Conservation (phyloP, 2,113 vertebrate genomes). For the Microcebus jonahi region DNA sequence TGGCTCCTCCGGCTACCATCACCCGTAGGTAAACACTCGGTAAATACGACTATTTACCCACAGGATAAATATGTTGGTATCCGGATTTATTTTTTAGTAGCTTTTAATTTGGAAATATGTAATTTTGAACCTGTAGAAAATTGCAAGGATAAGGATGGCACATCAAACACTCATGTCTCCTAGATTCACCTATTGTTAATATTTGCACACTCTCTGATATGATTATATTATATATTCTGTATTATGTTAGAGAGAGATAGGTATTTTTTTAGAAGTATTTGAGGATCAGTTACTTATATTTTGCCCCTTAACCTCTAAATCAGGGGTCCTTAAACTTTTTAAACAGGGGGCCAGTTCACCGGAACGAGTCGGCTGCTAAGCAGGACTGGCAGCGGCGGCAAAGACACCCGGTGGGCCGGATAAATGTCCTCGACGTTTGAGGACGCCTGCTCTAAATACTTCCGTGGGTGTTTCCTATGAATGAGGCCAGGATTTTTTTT, state of each 20-base stretch:
- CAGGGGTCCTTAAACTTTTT: too few species aligned
- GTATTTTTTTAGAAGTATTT: not conserved
- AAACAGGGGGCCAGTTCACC: too few species aligned
- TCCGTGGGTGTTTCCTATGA: not conserved
- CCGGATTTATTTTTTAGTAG: not conserved
- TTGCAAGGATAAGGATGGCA: not conserved
- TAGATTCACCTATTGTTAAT: not conserved
- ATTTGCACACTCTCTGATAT: not conserved
- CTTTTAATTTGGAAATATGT: not conserved
- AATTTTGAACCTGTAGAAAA: not conserved
- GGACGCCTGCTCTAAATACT: not conserved
- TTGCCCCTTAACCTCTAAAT: not conserved
- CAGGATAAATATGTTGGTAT: not conserved
- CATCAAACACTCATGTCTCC: not conserved
- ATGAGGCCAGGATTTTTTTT: not conserved
- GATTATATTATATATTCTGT: not conserved
- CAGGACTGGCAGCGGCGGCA: too few species aligned
- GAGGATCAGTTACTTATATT: not conserved
- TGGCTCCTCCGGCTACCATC: not conserved
- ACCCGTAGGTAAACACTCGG: too few species aligned
- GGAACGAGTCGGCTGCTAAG: too few species aligned
- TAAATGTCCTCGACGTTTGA: too few species aligned
- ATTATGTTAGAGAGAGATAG: not conserved
- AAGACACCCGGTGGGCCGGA: too few species aligned
- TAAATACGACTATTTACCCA: not conserved